Percentiles rank a stretch among this genome's conserved stretches.
Evolutionary conservation across 2,113 vertebrate genomes (phyloP).

Genomic region (Burhinus oedicnemus): DNA sequence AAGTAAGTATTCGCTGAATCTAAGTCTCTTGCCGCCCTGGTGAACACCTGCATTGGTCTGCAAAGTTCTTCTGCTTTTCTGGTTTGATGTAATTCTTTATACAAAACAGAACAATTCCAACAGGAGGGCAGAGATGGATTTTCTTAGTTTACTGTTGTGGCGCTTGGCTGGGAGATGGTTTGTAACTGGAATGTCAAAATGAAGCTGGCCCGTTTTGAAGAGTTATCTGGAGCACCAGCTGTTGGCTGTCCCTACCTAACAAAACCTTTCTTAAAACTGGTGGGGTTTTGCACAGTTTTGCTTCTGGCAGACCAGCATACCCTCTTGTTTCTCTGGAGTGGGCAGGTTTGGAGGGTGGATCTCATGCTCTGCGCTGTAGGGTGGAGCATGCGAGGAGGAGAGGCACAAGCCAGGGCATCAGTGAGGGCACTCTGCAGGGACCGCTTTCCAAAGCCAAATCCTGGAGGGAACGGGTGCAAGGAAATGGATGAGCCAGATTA

Average conservation of each 20-base stretch:
- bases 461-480: fast-evolving
- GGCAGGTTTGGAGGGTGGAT: neutral
- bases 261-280: neutral
- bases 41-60: neutral
- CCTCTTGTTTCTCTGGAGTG: neutral
- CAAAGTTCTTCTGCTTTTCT: neutral
- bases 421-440: neutral
- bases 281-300: neutral
- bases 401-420: fast-evolving
- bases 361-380: neutral
- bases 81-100: neutral
- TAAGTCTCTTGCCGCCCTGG: neutral
- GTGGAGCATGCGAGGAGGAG: neutral
- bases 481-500: neutral
- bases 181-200: neutral
- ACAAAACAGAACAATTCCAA: neutral
- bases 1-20: neutral
- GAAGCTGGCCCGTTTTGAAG: neutral
- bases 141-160: neutral
- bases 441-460: neutral
- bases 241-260: neutral
- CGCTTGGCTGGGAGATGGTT: neutral
- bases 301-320: neutral
- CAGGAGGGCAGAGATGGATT: neutral
- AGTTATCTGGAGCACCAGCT: neutral